A percentile compares a stretch with the other conserved stretches of the same genome.
Evolutionary conservation across 2,888 invertebrate genomes (phyloP).

Genomic region (Acronicta psi): DNA sequence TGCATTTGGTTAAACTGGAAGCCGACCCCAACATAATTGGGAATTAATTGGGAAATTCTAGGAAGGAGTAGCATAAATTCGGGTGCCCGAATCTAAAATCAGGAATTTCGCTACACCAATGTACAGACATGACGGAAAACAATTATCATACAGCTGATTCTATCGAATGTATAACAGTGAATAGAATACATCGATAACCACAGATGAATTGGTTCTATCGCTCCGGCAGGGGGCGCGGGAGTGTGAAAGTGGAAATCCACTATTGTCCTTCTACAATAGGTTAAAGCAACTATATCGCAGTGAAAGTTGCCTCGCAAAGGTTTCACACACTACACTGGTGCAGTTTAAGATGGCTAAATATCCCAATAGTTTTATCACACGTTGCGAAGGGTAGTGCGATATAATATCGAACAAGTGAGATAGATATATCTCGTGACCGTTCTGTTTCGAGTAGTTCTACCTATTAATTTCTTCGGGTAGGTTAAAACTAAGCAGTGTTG

Average conservation of each 20-base stretch:
- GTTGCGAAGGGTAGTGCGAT: background rate
- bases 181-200: constrained; percentile 64
- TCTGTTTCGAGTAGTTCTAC: too few relatives aligned
- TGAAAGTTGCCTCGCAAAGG: constrained; percentile 75
- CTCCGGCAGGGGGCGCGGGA: constrained; percentile 61
- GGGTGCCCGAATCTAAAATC: too few relatives aligned
- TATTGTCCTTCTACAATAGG: constrained; percentile 81
- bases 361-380: constrained; percentile 11
- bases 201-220: constrained; percentile 53
- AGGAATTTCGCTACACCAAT: too few relatives aligned
- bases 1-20: too few relatives aligned
- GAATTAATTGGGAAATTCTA: too few relatives aligned
- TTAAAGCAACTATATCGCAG: constrained; percentile 75
- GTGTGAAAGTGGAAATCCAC: constrained; percentile 76
- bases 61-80: too few relatives aligned
- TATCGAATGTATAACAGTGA: too few relatives aligned
- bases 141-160: background rate
- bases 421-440: background rate
- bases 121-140: background rate
- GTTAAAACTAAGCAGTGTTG: too few relatives aligned
- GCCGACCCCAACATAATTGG: too few relatives aligned
- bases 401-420: background rate
- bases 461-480: too few relatives aligned
- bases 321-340: constrained; percentile 42
- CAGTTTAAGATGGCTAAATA: constrained; percentile 1